These are phyloP conservation scores for Lerema accius DNA, from an alignment of 1,140 invertebrate genomes.

Conservation along the genomic window DNA sequence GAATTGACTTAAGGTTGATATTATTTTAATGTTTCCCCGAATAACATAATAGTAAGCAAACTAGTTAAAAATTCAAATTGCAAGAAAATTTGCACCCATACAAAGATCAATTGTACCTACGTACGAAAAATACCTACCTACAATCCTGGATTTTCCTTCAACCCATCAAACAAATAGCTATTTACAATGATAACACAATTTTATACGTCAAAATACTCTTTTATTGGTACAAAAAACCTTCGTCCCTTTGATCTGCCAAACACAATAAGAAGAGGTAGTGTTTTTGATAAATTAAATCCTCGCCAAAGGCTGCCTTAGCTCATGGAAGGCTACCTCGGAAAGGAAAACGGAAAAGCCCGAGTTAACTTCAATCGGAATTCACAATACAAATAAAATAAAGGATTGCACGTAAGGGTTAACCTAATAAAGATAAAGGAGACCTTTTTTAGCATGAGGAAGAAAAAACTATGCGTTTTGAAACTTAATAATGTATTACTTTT, in stretches of 20 bases:
- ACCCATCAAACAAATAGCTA: background rate
- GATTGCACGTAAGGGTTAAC: background rate
- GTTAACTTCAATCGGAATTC: slow-evolving; percentile 18
- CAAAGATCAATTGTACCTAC: no score
- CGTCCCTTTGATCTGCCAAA: slow-evolving; percentile 27
- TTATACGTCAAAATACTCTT: slow-evolving; percentile 13
- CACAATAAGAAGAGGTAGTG: slow-evolving; percentile 28
- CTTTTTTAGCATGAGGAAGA: no score
- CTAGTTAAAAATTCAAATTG: no score
- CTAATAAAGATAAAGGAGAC: background rate
- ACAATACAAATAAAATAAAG: slow-evolving; percentile 12
- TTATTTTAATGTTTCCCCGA: no score
- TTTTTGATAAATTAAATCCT: slow-evolving; percentile 32
- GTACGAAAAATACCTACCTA: no score
- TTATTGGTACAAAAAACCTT: slow-evolving; percentile 18
- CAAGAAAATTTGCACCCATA: no score
- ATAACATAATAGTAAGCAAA: no score
- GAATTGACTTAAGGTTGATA: no score
- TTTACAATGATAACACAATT: background rate
- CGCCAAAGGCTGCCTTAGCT: background rate
- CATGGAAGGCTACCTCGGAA: background rate
- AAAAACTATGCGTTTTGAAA: no score
- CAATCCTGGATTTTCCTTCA: slow-evolving; percentile 2
- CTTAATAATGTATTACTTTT: no score
- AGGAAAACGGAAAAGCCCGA: slow-evolving; percentile 1